Conservation (phyloP, 2,797 vertebrate genomes). For the Thripadectes ignobilis region DNA sequence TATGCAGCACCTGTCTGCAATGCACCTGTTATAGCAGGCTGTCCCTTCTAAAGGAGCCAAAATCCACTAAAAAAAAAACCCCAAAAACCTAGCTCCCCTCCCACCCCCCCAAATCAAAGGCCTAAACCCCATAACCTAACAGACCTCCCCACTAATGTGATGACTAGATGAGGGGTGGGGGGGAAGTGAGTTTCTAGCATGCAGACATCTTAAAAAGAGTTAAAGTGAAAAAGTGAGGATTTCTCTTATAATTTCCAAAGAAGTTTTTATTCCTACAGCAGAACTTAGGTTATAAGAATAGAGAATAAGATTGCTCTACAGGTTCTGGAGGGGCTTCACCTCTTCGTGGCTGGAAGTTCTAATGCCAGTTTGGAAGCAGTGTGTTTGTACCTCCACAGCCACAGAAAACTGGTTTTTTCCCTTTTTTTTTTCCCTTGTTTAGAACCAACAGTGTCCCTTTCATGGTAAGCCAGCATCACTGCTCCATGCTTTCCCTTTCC, state of each 20-base stretch:
- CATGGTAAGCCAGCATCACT: neutral
- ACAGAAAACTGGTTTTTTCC: accelerated
- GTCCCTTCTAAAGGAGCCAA: conserved; percentile 41
- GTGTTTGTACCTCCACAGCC: neutral
- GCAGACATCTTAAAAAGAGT: neutral
- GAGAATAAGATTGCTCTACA: neutral
- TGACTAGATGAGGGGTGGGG: neutral
- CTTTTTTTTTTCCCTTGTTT: neutral
- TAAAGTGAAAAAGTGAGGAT: too few species aligned
- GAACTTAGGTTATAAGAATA: neutral
- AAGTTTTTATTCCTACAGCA: neutral
- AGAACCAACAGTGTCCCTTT: neutral
- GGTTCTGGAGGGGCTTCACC: neutral
- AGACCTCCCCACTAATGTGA: neutral
- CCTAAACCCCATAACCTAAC: neutral
- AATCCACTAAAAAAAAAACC: neutral
- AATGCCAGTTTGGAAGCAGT: neutral
- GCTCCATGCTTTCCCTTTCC: neutral
- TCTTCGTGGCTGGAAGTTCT: neutral
- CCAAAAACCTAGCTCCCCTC: too few species aligned
- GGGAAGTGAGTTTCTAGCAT: neutral
- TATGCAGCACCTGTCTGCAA: conserved; percentile 53
- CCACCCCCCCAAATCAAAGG: neutral
- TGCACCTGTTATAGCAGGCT: conserved; percentile 59
- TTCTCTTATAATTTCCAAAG: neutral